Percentiles rank a stretch among this genome's conserved stretches.
Evolutionary conservation across 1,140 invertebrate genomes (phyloP).

Genomic region (Diploscapter pachys): DNA sequence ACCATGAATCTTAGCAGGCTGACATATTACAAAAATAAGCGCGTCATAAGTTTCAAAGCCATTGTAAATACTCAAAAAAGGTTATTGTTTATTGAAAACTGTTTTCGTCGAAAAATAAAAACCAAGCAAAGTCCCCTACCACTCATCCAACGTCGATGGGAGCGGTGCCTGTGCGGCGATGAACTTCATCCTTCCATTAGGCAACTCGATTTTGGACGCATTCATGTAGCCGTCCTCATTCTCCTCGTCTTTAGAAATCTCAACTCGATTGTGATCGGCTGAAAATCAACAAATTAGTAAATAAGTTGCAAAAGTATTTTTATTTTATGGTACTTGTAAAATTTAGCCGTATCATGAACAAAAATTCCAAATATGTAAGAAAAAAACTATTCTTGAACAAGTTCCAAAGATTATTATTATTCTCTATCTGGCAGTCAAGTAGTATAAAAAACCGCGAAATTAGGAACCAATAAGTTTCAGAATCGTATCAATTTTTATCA

Average conservation of each 20-base stretch:
- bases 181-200: slow-evolving; percentile 20
- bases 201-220: slow-evolving; percentile 26
- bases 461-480: too few relatives aligned
- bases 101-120: neutral
- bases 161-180: slow-evolving; percentile 40
- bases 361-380: neutral
- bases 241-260: slow-evolving; percentile 15
- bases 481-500: too few relatives aligned
- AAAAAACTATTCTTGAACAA: too few relatives aligned
- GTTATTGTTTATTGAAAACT: too few relatives aligned
- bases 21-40: neutral
- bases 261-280: slow-evolving; percentile 37
- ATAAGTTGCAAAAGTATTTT: neutral
- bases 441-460: too few relatives aligned
- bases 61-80: too few relatives aligned
- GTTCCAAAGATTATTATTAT: too few relatives aligned
- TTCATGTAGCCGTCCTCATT: slow-evolving; percentile 36
- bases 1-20: neutral
- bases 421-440: too few relatives aligned
- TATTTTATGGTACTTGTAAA: neutral
- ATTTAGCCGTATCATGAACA: neutral
- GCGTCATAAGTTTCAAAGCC: too few relatives aligned
- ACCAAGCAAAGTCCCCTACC: slow-evolving; percentile 8
- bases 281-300: slow-evolving; percentile 11
- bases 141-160: slow-evolving; percentile 27